Base-by-base conservation (phyloP, 1,140 invertebrate genomes). In the Caenorhabditis latens region DNA sequence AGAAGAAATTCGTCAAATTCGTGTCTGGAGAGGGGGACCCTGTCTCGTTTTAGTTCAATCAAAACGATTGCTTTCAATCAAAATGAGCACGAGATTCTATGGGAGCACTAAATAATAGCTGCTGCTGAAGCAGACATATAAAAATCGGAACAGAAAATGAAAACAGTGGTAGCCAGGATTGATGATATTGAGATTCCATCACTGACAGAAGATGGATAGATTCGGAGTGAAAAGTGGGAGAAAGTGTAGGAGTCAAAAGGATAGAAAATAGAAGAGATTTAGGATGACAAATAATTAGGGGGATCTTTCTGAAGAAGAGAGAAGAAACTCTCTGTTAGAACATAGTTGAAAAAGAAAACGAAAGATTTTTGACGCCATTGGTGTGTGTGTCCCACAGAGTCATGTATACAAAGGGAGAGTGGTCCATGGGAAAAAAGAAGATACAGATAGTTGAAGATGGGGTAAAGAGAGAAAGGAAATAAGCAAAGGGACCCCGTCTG, bases 321-420 rank as follows among this genome's bases (percentile, higher is more conserved):
- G 21, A 13, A 16, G 65, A 79, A 79, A 79, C 71, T 79, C 19
- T 79, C 19, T 79, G 46, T 32, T 32, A 32, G 32, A 32, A 32
- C 2, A 32, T 32, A 32, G 32, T 50, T 46, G 16, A 71, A n/a
- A 71, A 32, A 42, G 53, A n/a, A 50, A 24, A 14, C 24, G 53
- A 32, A 79, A 79, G 71, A 79, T 79, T 79, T 79, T 50, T 79
- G 71, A 79, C 71, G 71, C 71, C 71, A 79, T 16, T 75, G 67
- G 67, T 46, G 42, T 48, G 7, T 65, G 57, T 58, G 57, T 58
- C 57, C 61, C 65, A 13, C 63, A 65, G 63, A 46, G n/a, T 32
- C 42, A 50, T 71, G 71, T 50, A 79, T 79, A 50, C 21, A 79
- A 48, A 79, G 19, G n/a, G 19, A n/a, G 16, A 19, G 57, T n/a